Percentiles rank a stretch among this genome's conserved stretches.
Conservation (phyloP, 2,113 vertebrate species). For the Coracopsis vasa region DNA sequence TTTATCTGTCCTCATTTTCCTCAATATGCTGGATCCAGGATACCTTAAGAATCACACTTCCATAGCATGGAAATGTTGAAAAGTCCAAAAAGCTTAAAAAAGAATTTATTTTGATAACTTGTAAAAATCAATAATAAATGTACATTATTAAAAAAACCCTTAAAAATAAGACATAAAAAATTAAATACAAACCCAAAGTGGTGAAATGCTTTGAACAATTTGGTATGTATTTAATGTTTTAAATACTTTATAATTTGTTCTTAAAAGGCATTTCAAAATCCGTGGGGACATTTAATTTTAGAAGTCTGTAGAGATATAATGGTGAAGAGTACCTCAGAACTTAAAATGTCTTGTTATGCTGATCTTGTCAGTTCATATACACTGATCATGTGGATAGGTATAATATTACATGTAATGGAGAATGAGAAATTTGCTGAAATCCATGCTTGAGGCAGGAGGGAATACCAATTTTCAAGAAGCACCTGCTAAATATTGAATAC, state of each 20-base stretch:
- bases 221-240: neutral
- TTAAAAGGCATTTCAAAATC: neutral
- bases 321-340: neutral
- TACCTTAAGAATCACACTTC: neutral
- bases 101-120: neutral
- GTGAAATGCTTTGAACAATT: neutral
- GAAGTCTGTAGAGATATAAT: neutral
- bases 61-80: neutral
- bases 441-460: neutral
- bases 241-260: neutral
- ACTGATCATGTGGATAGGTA: neutral
- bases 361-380: slow-evolving; percentile 11
- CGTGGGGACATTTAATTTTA: neutral
- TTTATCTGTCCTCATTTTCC: neutral
- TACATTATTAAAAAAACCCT: neutral
- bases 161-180: neutral
- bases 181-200: neutral
- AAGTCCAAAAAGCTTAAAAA: neutral
- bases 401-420: slow-evolving; percentile 52
- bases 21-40: neutral
- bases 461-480: neutral
- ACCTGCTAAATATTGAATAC: neutral
- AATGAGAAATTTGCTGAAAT: slow-evolving; percentile 53
- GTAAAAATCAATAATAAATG: neutral
- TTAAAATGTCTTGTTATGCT: slow-evolving; percentile 23